These are phyloP conservation scores for Psilanteris sp. DNA, from an alignment of 1,140 invertebrate species.

Conservation along the genomic window DNA sequence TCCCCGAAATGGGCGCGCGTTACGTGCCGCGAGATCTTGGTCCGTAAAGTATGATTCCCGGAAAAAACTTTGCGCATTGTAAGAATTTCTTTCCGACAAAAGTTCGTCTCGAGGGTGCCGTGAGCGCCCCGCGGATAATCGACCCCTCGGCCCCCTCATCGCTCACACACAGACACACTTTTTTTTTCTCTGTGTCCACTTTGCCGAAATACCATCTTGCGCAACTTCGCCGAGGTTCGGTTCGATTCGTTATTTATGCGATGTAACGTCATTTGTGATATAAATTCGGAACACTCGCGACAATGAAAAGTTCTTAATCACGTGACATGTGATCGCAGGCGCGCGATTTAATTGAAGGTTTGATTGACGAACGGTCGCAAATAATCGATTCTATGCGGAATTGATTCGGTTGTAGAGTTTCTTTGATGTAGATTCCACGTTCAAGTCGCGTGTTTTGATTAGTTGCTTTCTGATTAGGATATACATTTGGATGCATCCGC, in stretches of 20 bases:
- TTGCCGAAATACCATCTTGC: constrained; percentile 16
- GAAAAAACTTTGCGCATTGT: constrained; percentile 67
- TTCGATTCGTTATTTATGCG: constrained; percentile 6
- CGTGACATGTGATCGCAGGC: too few species aligned
- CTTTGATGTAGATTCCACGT: too few species aligned
- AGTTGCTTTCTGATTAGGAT: too few species aligned
- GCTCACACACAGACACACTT: constrained; percentile 26
- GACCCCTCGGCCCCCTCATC: constrained; percentile 9
- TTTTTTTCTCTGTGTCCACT: constrained; percentile 26
- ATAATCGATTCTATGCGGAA: too few species aligned
- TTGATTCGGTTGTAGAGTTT: too few species aligned
- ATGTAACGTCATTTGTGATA: too few species aligned
- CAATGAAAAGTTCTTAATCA: too few species aligned
- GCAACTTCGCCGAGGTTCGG: constrained; percentile 3
- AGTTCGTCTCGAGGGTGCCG: constrained; percentile 70
- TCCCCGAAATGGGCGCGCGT: constrained; percentile 16
- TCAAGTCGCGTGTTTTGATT: too few species aligned
- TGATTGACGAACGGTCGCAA: too few species aligned
- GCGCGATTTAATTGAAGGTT: too few species aligned
- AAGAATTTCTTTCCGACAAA: constrained; percentile 67
- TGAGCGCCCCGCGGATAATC: constrained; percentile 60
- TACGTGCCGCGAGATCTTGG: constrained; percentile 59
- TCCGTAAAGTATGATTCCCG: constrained; percentile 65
- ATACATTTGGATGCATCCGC: too few species aligned
- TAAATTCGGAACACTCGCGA: too few species aligned